A percentile compares a stretch with the other conserved stretches of the same genome.
phyloP scores from a whole-genome alignment of 2,888 invertebrate species.

The Macropis europaea region DNA sequence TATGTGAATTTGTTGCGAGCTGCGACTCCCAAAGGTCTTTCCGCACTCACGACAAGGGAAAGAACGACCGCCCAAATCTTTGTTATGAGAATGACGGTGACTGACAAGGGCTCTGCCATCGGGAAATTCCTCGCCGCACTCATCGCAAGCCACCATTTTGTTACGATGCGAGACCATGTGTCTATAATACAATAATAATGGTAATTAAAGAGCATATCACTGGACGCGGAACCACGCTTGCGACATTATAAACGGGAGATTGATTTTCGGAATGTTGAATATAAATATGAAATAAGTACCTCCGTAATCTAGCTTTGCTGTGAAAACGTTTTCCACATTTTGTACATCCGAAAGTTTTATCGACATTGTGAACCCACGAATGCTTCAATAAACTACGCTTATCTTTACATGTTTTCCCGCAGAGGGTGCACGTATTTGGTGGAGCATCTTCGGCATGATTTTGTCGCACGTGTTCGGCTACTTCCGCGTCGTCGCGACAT shows the following conservation, averaged over 20 bases:
- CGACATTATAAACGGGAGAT: too few relatives aligned
- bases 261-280: background rate
- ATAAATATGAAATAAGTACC: constrained; percentile 65
- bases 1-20: constrained; percentile 92
- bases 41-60: constrained; percentile 92
- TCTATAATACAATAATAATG: constrained; percentile 71
- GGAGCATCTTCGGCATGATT: constrained; percentile 84
- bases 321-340: constrained; percentile 87
- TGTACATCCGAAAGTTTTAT: constrained; percentile 84
- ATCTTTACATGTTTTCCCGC: constrained; percentile 86
- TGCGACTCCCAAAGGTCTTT: constrained; percentile 92
- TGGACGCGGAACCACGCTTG: too few relatives aligned
- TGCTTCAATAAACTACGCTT: constrained; percentile 85
- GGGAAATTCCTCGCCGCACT: constrained; percentile 86
- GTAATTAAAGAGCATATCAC: background rate
- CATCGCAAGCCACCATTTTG: constrained; percentile 86
- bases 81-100: constrained; percentile 85
- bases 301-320: constrained; percentile 83
- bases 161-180: constrained; percentile 88
- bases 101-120: constrained; percentile 86
- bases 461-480: constrained; percentile 84
- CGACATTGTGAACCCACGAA: constrained; percentile 86
- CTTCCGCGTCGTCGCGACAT: constrained; percentile 83
- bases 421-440: constrained; percentile 85
- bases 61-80: constrained; percentile 82